A percentile compares a stretch with the other conserved stretches of the same genome.
Evolutionary conservation across 2,888 invertebrate species (phyloP).

Genomic region (Frankliniella fusca): DNA sequence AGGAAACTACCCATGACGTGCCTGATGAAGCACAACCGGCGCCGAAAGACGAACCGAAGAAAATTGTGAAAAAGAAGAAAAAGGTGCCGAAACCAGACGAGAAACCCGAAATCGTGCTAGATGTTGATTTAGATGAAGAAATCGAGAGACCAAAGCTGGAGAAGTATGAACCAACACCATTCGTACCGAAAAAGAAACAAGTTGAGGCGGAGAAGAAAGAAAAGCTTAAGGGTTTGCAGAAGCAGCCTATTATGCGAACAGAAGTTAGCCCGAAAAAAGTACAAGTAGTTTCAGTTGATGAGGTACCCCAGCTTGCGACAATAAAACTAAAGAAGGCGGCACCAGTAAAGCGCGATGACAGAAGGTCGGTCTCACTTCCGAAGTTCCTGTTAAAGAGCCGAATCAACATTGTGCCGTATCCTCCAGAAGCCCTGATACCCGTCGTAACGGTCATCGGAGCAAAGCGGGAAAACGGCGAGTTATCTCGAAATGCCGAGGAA

Average conservation of each 20-base stretch:
- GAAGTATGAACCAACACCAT: conserved; percentile 32
- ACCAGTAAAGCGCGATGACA: conserved; percentile 51
- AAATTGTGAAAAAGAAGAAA: conserved; percentile 29
- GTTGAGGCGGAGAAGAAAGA: not conserved
- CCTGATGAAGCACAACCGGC: conserved; percentile 18
- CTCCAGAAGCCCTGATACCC: conserved; percentile 45
- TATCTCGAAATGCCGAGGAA: conserved; percentile 43
- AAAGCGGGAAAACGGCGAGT: conserved; percentile 41
- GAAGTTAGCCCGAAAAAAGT: conserved; percentile 37
- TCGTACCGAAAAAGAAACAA: not conserved
- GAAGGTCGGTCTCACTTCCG: conserved; percentile 51
- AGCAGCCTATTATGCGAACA: not conserved
- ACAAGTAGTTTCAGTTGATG: conserved; percentile 42
- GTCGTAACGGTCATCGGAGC: conserved; percentile 44
- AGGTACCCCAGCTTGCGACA: conserved; percentile 60
- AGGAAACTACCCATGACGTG: not conserved
- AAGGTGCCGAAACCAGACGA: conserved; percentile 29
- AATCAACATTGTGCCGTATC: conserved; percentile 55
- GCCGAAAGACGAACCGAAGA: not conserved
- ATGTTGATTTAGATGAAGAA: conserved; percentile 30
- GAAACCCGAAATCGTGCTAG: not conserved
- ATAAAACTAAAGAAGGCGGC: conserved; percentile 49
- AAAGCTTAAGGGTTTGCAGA: not conserved
- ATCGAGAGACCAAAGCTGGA: not conserved
- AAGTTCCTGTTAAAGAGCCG: conserved; percentile 68